Percentiles rank a stretch among this genome's conserved stretches.
Evolutionary conservation across 2,797 vertebrate species (phyloP).

Genomic region (Halcyon smyrnensis): DNA sequence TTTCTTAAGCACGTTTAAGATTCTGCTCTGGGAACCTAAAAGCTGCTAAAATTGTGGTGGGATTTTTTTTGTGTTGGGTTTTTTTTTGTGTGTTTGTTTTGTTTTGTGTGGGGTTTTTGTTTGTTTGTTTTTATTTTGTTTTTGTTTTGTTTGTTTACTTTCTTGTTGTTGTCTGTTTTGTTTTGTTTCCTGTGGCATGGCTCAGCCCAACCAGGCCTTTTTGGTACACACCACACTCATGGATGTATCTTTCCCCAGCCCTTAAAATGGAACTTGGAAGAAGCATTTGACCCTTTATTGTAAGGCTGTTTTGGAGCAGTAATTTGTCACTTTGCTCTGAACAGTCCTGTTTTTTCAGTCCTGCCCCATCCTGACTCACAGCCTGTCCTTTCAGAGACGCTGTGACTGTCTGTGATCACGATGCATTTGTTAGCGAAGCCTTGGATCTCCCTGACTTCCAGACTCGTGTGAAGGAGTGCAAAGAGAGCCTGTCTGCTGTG

Average conservation of each 20-base stretch:
- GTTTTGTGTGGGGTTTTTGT: too few species aligned
- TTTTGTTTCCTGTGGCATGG: neutral
- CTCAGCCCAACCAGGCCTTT: neutral
- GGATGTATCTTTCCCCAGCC: neutral
- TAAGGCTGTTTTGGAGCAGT: neutral
- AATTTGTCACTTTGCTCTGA: neutral
- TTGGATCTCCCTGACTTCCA: constrained; percentile 87
- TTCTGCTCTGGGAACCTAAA: too few species aligned
- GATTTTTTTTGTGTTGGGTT: too few species aligned
- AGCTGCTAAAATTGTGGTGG: too few species aligned
- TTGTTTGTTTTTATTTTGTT: too few species aligned
- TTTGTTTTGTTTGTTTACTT: too few species aligned
- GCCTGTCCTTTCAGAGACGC: constrained; percentile 83
- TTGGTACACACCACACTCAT: accelerated
- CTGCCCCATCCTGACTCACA: neutral
- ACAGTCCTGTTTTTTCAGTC: neutral
- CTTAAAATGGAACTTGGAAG: neutral
- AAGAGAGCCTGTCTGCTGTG: constrained; percentile 42
- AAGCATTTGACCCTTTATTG: accelerated
- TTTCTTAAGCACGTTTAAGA: too few species aligned
- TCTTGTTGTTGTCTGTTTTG: too few species aligned
- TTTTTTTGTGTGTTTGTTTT: too few species aligned
- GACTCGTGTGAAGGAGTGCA: constrained; percentile 84
- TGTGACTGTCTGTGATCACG: constrained; percentile 77
- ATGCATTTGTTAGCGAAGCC: constrained; percentile 88